phyloP scores from a whole-genome alignment of 2,113 vertebrate genomes.

The Phocoena sinus region DNA sequence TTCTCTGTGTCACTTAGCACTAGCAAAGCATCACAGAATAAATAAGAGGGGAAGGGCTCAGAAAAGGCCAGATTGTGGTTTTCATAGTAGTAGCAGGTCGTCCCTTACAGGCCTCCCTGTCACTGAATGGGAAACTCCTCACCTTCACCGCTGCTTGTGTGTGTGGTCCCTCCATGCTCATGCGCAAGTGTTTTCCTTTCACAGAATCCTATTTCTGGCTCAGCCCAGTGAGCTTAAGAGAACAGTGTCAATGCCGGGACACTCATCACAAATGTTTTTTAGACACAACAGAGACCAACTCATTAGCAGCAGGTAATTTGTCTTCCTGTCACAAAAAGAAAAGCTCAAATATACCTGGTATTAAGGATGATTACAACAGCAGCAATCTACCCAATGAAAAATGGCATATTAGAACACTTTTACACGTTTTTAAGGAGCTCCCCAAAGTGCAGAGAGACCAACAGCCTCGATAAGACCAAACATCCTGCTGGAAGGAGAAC shows the following conservation, averaged over 20 bases:
- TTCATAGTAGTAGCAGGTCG: background rate
- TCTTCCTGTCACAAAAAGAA: background rate
- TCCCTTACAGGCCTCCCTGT: background rate
- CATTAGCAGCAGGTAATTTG: background rate
- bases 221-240: background rate
- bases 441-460: background rate
- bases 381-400: background rate
- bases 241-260: background rate
- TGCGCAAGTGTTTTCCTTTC: background rate
- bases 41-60: background rate
- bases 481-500: background rate
- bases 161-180: background rate
- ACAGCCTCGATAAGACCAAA: background rate
- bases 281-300: background rate
- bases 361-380: background rate
- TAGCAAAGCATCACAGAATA: constrained; percentile 19
- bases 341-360: background rate
- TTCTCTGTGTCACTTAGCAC: constrained; percentile 22
- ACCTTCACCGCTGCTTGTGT: fast-evolving
- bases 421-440: background rate
- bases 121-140: background rate
- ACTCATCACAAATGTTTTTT: background rate
- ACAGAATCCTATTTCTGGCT: background rate
- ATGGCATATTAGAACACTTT: background rate
- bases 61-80: background rate